These are phyloP conservation scores for Orientallactaga sibirica DNA, from an alignment of 2,797 vertebrate genomes.

Conservation along the genomic window DNA sequence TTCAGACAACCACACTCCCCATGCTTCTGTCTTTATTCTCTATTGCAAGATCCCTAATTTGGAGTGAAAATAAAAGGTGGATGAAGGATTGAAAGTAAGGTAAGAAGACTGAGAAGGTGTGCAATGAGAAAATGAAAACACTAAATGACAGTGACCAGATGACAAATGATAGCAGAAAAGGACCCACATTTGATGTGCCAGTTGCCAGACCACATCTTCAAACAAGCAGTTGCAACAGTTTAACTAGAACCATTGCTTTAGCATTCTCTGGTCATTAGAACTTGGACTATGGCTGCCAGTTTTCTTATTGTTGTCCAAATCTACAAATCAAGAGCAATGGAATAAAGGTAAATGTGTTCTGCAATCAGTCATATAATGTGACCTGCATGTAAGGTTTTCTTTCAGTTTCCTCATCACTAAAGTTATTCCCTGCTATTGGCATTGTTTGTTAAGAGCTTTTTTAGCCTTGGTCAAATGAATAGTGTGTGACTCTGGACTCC, in stretches of 20 bases:
- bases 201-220: background rate
- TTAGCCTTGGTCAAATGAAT: background rate
- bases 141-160: background rate
- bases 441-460: too few relatives aligned
- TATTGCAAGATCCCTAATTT: background rate
- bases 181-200: background rate
- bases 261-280: background rate
- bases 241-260: background rate
- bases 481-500: accelerated
- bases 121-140: background rate
- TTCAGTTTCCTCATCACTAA: too few relatives aligned
- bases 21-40: background rate
- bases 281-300: background rate
- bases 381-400: background rate
- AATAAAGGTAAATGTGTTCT: background rate
- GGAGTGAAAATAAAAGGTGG: background rate
- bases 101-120: background rate
- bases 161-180: background rate
- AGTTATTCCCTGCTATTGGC: too few relatives aligned
- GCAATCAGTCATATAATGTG: background rate
- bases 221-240: too few relatives aligned
- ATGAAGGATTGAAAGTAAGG: background rate
- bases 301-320: background rate
- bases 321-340: background rate
- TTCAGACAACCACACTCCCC: too few relatives aligned